phyloP scores from a whole-genome alignment of 2,797 vertebrate species.

The Tokudaia muenninki region DNA sequence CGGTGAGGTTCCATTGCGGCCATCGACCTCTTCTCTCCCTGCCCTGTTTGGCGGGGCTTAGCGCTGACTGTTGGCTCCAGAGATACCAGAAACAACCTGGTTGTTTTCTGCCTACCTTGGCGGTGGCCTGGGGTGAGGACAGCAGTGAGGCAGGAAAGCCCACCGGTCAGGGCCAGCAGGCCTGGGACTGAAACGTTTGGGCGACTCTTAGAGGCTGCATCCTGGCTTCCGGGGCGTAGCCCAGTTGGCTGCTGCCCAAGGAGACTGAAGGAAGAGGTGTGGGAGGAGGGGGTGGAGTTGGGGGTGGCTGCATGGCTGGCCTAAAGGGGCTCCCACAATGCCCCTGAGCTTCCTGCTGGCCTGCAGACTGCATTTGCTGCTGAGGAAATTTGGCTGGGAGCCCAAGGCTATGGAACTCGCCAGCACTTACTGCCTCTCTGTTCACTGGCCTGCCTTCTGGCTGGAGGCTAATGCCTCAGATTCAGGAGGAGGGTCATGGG shows the following conservation, averaged over 20 bases:
- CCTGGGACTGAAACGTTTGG: constrained; percentile 63
- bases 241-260: constrained; percentile 84
- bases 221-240: constrained; percentile 82
- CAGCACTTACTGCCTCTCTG: background rate
- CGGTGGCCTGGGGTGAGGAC: constrained; percentile 42
- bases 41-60: background rate
- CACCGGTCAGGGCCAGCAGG: constrained; percentile 38
- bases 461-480: too few species aligned
- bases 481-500: too few species aligned
- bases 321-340: constrained; percentile 58
- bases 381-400: background rate
- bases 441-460: background rate
- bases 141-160: background rate
- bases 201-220: constrained; percentile 81
- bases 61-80: constrained; percentile 32
- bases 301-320: constrained; percentile 73
- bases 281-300: constrained; percentile 73
- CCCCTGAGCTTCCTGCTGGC: background rate
- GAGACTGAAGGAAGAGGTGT: constrained; percentile 56
- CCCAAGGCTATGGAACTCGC: background rate
- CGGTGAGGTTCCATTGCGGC: constrained; percentile 94
- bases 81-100: constrained; percentile 21
- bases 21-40: background rate
- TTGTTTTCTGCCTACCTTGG: background rate
- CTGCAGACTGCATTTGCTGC: background rate